A percentile compares a stretch with the other conserved stretches of the same genome.
Conservation (phyloP, 1,140 invertebrate species). For the Lordiphosa stackelbergi region DNA sequence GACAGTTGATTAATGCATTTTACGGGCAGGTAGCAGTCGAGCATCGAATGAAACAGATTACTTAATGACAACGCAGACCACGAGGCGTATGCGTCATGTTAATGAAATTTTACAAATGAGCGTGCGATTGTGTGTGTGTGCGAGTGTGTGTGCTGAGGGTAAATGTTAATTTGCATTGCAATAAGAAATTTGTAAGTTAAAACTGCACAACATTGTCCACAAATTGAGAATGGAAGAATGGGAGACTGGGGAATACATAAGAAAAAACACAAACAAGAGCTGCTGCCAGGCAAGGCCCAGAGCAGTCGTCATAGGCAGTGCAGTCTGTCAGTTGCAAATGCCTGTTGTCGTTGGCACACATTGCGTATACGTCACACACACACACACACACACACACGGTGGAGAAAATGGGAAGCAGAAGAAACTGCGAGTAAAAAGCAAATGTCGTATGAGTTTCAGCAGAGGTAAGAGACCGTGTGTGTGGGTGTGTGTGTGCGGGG, state of each 20-base stretch:
- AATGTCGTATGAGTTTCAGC: slow-evolving; percentile 36
- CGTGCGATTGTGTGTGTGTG: slow-evolving; percentile 6
- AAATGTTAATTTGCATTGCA: slow-evolving; percentile 57
- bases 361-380: slow-evolving; percentile 65
- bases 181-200: slow-evolving; percentile 67
- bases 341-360: slow-evolving; percentile 48
- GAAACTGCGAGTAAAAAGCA: slow-evolving; percentile 19
- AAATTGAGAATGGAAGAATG: slow-evolving; percentile 46
- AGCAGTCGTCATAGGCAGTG: slow-evolving; percentile 57
- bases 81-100: slow-evolving; percentile 61
- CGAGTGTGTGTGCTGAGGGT: slow-evolving; percentile 2
- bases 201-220: slow-evolving; percentile 53
- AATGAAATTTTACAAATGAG: slow-evolving; percentile 56
- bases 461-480: slow-evolving; percentile 1
- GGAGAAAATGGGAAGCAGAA: slow-evolving; percentile 41
- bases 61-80: slow-evolving; percentile 47
- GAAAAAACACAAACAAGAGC: slow-evolving; percentile 7
- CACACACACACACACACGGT: slow-evolving; percentile 42
- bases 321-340: slow-evolving; percentile 56
- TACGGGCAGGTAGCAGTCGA: slow-evolving; percentile 46
- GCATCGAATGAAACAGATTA: slow-evolving; percentile 42
- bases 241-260: slow-evolving; percentile 15
- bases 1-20: slow-evolving; percentile 69
- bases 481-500: slow-evolving; percentile 1
- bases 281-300: slow-evolving; percentile 38